These are phyloP conservation scores for Pseudopleuronectes americanus DNA, from an alignment of 2,797 vertebrate genomes.

Conservation along the genomic window DNA sequence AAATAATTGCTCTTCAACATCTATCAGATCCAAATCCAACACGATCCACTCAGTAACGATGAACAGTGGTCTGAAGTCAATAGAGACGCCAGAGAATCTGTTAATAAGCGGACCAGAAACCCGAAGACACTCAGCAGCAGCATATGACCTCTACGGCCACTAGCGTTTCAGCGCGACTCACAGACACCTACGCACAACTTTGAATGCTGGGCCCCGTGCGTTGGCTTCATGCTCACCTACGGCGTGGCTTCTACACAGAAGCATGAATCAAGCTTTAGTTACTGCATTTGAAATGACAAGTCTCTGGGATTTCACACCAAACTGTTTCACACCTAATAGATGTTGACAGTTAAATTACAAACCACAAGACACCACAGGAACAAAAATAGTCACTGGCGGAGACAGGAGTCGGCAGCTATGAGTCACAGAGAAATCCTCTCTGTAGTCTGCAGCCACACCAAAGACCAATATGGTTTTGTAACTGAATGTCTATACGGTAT, in stretches of 20 bases:
- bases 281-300: slow-evolving; percentile 25
- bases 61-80: no score
- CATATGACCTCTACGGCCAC: no score
- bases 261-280: slow-evolving; percentile 19
- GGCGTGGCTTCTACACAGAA: slow-evolving; percentile 2
- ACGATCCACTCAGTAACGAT: no score
- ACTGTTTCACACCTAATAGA: slow-evolving; percentile 66
- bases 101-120: no score
- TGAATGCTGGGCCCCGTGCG: no score
- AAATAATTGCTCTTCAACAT: no score
- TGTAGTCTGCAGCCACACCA: slow-evolving; percentile 42
- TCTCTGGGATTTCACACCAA: slow-evolving; percentile 51
- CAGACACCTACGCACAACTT: no score
- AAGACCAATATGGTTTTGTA: slow-evolving; percentile 23
- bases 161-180: no score
- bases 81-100: no score
- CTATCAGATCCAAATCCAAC: no score
- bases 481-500: neutral
- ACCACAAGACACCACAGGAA: slow-evolving; percentile 60
- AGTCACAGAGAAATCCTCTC: slow-evolving; percentile 56
- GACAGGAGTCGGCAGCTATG: slow-evolving; percentile 45
- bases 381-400: slow-evolving; percentile 41
- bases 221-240: no score
- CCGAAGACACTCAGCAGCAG: no score
- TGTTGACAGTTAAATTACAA: slow-evolving; percentile 55